Base-by-base conservation (phyloP, 2,797 vertebrate genomes). In the Sciurus carolinensis region DNA sequence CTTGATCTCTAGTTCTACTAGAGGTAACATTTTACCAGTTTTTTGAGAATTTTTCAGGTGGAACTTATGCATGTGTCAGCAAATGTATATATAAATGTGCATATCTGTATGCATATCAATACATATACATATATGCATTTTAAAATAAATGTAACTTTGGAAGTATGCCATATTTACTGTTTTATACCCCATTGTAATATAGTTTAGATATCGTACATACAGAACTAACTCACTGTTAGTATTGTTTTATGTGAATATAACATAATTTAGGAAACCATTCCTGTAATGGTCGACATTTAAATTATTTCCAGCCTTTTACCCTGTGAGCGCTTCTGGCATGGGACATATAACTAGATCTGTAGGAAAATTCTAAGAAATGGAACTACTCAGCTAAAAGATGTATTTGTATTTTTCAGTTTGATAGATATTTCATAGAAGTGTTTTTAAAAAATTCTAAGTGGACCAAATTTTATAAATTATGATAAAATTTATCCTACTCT, bases 401-500 rank as follows among this genome's bases (percentile, higher is more conserved):
- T 36, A 26, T n/a, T 14, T 42, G 47, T 18, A 59, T 76, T 89
- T 94, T 92, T 47, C 64, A 97, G 83, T 85, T 80, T 62, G 11
- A 87, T 90, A 71, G 85, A 11, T 87, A 84, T 85, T 87, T 92
- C 39, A 72, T 57, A 62, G 36, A 28, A 93, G 36, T 87, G 59
- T 93, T 91, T 96, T 87, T 87, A 67, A 89, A 88, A 94, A 87
- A 44, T 88, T 94, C 66, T 14, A 12, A 24, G 47, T 91, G 42
- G 86, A 42, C 33, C 83, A 54, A 28, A 18, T 85, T 96, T 94
- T 92, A 77, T 93, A 89, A 95, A 87, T 89, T 47, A 52, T 80
- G 73, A 86, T 84, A 36, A 36, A 36, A 36, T 36, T 36, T 36
- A 36, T 36, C 36, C 36, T 36, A 36, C 36, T 36, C 36, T 36